Evolutionary conservation across 1,140 invertebrate genomes (phyloP), one percentile per base, ranked within the genome.

Genomic region (Zaprionus capensis): DNA sequence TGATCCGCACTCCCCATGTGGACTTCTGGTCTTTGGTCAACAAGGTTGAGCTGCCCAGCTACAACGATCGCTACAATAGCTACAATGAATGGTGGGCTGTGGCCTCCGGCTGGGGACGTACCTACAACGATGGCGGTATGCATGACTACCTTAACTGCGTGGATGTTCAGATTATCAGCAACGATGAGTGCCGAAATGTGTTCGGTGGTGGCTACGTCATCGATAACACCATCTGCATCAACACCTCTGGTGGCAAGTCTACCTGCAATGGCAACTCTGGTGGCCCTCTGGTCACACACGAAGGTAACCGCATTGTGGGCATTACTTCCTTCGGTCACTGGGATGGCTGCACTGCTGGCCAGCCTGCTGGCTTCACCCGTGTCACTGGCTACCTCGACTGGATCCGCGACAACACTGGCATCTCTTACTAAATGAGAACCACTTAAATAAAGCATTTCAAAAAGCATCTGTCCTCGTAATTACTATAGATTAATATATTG

Each of bases 241-340:
- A 64, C 41, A 84, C 80, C 5, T 70, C 77, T 36, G 82, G 78
- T 28, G 57, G 46, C 15, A 28, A 69, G 15, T 92, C 91, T 22
- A 92, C 91, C 28, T 92, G 91, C 82, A 80, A 80, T 55, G 94
- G 94, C 67, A 94, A 95, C 91, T 94, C 94, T 62, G 94, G 94
- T 64, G 94, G 94, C 62, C 93, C 94, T 0, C 93, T 94, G 56
- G 14, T 36, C 14, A 93, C 93, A 56, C 67, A 93, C 71, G n/a
- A 46, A 5, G 22, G 61, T 0, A 74, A 79, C 0, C 91, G 93
- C 22, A 81, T 95, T 34, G 94, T 94, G 14, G 94, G 94, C 34
- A 90, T 95, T 12, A 92, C 94, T 15, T 94, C 91, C 2, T 92
- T 91, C 28, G 91, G 81, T 5, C 79, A 79, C n/a, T 56, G 66